Base-by-base conservation (phyloP, 2,113 vertebrate genomes). In the Ptyas mucosa region DNA sequence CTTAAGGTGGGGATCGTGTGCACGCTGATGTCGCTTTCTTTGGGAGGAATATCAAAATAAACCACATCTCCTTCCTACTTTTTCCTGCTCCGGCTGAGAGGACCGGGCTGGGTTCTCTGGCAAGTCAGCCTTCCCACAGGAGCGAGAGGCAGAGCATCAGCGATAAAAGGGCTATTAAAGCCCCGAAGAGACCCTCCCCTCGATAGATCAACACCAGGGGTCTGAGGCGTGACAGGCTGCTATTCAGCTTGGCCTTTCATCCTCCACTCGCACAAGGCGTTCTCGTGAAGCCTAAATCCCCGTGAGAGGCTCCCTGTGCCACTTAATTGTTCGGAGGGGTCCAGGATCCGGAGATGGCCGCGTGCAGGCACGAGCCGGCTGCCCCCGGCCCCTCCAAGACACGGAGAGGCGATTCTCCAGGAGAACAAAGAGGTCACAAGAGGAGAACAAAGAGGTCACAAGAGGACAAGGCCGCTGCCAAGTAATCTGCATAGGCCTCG, bases 211-310 rank as follows among this genome's bases (percentile, higher is more conserved):
- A 81, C 18, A 8, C 21, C 4, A 20, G 86, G 5, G 10, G 4
- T 34, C 29, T 9, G 52, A 89, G 0, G 0, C 0, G 0, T 0
- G 87, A 51, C 39, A 89, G 90, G 88, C 0, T 64, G n/a, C 89
- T n/a, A 0, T 43, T 43, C 69, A 52, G 20, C 34, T 34, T 39
- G 69, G 88, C 94, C 87, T 57, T 94, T 94, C 89, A 88, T 75
- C 92, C 88, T 89, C 49, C 43, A 54, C 90, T 64, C 0, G 0
- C 43, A 93, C 61, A 18, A 12, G 90, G 2, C 93, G 89, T 52
- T 89, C 94, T 96, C 95, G 92, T 93, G 94, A 89, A 53, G 89
- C 64, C 29, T 69, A 95, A 95, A 97, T 96, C 96, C 93, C 95
- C 20, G 55, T 93, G 95, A 90, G 95, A 95, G 92, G 89, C 91